phyloP scores from a whole-genome alignment of 2,113 vertebrate species.

The Clinocottus analis region DNA sequence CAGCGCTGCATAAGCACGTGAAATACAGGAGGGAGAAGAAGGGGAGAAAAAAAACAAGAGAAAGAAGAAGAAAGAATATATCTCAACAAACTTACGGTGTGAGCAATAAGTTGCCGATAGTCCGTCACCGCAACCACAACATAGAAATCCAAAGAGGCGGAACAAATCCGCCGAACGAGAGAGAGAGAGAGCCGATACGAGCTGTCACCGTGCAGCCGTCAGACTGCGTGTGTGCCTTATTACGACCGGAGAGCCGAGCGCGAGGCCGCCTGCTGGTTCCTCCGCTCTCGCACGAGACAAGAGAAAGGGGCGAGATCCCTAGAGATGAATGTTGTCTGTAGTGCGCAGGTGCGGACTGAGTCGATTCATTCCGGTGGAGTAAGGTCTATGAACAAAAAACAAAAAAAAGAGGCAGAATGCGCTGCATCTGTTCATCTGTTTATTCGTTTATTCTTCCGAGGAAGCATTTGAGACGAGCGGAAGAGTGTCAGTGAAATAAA shows the following conservation, averaged over 20 bases:
- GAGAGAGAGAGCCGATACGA: neutral
- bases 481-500: neutral
- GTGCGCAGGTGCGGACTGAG: slow-evolving; percentile 72
- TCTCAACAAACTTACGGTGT: slow-evolving; percentile 52
- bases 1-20: slow-evolving; percentile 7
- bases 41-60: neutral
- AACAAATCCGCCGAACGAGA: slow-evolving; percentile 7
- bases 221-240: slow-evolving; percentile 12
- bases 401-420: slow-evolving; percentile 16
- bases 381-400: too few species aligned
- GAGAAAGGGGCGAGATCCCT: slow-evolving; percentile 32
- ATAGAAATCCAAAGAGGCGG: slow-evolving; percentile 34
- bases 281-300: slow-evolving; percentile 44
- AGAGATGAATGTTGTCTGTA: slow-evolving; percentile 42
- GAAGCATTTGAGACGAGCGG: neutral
- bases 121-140: slow-evolving; percentile 1
- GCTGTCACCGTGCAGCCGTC: slow-evolving; percentile 49
- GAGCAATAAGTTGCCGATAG: neutral
- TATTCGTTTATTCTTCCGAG: neutral
- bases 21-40: neutral
- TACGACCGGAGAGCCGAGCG: slow-evolving; percentile 42
- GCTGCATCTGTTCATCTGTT: slow-evolving; percentile 5
- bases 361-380: slow-evolving; percentile 61
- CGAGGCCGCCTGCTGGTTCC: slow-evolving; percentile 73
- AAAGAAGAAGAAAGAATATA: too few species aligned